Percentiles rank a stretch among this genome's conserved stretches.
Evolutionary conservation across 2,113 vertebrate genomes (phyloP).

Genomic region (Gambusia holbrooki): DNA sequence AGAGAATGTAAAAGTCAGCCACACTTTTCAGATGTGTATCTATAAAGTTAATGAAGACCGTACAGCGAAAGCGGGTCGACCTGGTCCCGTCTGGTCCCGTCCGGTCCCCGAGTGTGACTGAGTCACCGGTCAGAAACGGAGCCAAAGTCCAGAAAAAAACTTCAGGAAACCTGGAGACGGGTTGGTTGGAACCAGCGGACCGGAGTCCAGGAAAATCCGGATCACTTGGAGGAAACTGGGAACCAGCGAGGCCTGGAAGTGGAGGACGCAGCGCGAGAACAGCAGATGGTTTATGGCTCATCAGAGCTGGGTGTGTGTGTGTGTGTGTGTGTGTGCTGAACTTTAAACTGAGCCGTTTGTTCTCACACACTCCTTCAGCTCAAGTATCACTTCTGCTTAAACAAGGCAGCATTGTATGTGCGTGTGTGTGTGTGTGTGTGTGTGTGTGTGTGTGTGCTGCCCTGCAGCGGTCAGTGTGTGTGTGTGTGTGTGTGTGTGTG

Average conservation of each 20-base stretch:
- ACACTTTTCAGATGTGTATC: too few relatives aligned
- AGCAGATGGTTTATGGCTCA: not conserved
- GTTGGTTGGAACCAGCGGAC: not conserved
- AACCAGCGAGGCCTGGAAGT: not conserved
- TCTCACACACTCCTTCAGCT: conserved; percentile 29
- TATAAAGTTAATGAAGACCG: too few relatives aligned
- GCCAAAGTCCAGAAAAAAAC: not conserved
- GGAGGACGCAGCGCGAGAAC: not conserved
- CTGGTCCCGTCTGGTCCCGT: too few relatives aligned
- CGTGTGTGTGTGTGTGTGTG: conserved; percentile 33
- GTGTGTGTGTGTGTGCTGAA: too few relatives aligned
- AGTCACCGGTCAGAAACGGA: not conserved
- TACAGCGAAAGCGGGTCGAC: too few relatives aligned
- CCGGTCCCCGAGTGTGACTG: too few relatives aligned
- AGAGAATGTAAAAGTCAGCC: too few relatives aligned
- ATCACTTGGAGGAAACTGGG: not conserved
- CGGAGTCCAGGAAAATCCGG: not conserved
- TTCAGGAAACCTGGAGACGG: not conserved
- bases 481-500: conserved; percentile 31
- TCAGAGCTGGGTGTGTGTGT: conserved; percentile 1
- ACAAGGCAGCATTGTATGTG: conserved; percentile 53
- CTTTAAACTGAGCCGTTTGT: conserved; percentile 28
- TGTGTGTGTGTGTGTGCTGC: conserved; percentile 8
- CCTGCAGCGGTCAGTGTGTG: conserved; percentile 39
- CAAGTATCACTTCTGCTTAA: conserved; percentile 62